Percentiles rank a stretch among this genome's conserved stretches.
Conservation (phyloP, 2,113 vertebrate species). For the Melospiza melodia region DNA sequence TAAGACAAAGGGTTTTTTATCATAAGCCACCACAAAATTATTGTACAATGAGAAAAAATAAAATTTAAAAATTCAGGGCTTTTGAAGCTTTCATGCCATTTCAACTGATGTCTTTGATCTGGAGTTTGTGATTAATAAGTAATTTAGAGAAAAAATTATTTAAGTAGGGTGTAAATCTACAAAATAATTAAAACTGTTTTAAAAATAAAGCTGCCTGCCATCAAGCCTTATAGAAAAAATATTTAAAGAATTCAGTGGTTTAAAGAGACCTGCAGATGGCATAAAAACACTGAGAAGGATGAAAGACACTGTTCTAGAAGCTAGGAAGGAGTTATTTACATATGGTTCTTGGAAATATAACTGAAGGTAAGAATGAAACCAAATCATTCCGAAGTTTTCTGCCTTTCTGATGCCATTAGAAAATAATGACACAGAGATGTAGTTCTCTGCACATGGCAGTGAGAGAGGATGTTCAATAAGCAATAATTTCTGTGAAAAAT, state of each 20-base stretch:
- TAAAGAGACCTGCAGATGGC: slow-evolving; percentile 23
- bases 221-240: not conserved
- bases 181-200: not conserved
- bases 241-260: not conserved
- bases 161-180: not conserved
- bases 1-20: not conserved
- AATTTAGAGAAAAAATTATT: not conserved
- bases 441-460: not conserved
- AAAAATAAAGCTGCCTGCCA: not conserved
- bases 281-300: slow-evolving; percentile 10
- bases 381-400: not conserved
- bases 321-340: not conserved
- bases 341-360: not conserved
- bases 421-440: not conserved
- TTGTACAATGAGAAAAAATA: not conserved
- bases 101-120: not conserved
- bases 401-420: not conserved
- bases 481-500: not conserved
- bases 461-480: not conserved
- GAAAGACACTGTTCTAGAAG: not conserved
- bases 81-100: not conserved
- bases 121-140: not conserved
- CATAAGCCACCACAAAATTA: not conserved
- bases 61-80: not conserved
- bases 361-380: not conserved